phyloP scores from a whole-genome alignment of 1,140 invertebrate genomes.

The Grapholita molesta region DNA sequence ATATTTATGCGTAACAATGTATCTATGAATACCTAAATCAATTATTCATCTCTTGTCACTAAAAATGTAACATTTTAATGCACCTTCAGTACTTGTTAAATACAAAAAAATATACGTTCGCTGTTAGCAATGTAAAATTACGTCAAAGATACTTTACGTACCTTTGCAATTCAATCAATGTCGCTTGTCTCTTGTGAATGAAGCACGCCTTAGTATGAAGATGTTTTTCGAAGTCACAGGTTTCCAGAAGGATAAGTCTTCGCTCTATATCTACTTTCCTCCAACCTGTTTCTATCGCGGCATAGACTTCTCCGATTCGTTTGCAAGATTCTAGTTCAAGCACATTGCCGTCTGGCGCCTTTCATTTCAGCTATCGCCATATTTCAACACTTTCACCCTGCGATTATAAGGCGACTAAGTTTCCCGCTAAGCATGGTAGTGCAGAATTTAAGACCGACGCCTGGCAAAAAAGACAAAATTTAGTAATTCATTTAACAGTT shows the following conservation, averaged over 20 bases:
- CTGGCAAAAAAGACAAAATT: slow-evolving; percentile 16
- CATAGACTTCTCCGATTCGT: not conserved
- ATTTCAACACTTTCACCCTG: slow-evolving; percentile 1
- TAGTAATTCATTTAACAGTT: not conserved
- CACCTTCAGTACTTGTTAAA: no score
- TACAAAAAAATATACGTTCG: slow-evolving; percentile 2
- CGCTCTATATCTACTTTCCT: not conserved
- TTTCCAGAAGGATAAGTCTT: not conserved
- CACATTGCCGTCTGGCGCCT: not conserved
- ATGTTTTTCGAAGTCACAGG: not conserved
- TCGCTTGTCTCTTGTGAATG: not conserved
- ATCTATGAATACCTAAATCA: not conserved
- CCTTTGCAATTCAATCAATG: slow-evolving; percentile 1
- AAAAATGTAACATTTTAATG: no score
- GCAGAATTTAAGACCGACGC: slow-evolving; percentile 12
- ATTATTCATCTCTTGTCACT: not conserved
- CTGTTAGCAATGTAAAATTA: not conserved
- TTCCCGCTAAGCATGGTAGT: slow-evolving; percentile 7
- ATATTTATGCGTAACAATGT: not conserved
- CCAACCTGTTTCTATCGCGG: not conserved
- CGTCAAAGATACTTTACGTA: slow-evolving; percentile 15
- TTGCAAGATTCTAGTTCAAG: not conserved
- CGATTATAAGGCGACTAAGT: slow-evolving; percentile 2
- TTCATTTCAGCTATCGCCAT: not conserved
- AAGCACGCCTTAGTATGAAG: not conserved